These are phyloP conservation scores for Chloroceryle aenea DNA, from an alignment of 2,113 vertebrate genomes.

Conservation along the genomic window DNA sequence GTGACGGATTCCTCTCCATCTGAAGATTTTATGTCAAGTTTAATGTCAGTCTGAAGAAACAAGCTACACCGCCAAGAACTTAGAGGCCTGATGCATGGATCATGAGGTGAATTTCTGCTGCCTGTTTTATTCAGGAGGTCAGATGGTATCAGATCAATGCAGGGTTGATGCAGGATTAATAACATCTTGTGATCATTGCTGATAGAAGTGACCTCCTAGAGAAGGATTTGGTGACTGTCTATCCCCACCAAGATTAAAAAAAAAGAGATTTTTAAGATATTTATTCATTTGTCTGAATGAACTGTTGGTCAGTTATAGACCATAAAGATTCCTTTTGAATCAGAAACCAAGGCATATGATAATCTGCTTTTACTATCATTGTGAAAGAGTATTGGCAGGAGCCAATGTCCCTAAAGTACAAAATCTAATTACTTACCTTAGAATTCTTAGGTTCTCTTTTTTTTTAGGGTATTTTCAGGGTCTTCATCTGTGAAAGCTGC, in stretches of 20 bases:
- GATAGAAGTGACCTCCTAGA: not conserved
- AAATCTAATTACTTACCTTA: not conserved
- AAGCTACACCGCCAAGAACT: not conserved
- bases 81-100: not conserved
- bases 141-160: not conserved
- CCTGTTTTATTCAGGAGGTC: not conserved
- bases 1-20: not conserved
- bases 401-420: not conserved
- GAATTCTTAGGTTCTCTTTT: not conserved
- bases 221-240: not conserved
- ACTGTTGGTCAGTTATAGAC: not conserved
- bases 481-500: not conserved
- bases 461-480: not conserved
- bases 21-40: not conserved
- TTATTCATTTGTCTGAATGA: not conserved
- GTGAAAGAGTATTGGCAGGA: not conserved
- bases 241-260: not conserved
- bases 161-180: not conserved
- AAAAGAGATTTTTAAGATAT: not conserved
- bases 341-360: not conserved
- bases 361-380: not conserved
- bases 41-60: slow-evolving; percentile 2
- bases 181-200: not conserved
- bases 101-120: not conserved
- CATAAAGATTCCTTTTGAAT: not conserved